These are phyloP conservation scores for Papilio protenor DNA, from an alignment of 2,888 invertebrate genomes.

Conservation along the genomic window DNA sequence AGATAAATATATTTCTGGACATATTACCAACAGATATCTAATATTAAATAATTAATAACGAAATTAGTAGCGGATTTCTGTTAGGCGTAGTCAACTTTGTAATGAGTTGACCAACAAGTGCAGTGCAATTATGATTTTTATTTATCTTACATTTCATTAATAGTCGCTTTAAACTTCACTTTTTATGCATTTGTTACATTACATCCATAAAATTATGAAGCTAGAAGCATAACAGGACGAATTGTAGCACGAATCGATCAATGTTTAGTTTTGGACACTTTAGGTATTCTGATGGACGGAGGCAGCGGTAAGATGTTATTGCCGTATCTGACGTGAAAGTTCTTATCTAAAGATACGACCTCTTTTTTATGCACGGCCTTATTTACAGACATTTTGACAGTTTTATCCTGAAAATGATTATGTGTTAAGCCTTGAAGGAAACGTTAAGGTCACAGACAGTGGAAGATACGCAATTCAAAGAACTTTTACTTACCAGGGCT, in stretches of 20 bases:
- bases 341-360: conserved; percentile 71
- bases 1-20: background rate
- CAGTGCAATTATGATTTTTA: conserved; percentile 27
- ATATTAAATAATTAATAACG: background rate
- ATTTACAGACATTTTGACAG: conserved; percentile 51
- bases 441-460: background rate
- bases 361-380: conserved; percentile 56
- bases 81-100: conserved; percentile 4
- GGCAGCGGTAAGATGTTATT: conserved; percentile 79
- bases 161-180: conserved; percentile 27
- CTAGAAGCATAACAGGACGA: conserved; percentile 31
- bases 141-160: conserved; percentile 35
- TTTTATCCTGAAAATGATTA: conserved; percentile 70
- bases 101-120: conserved; percentile 11
- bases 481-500: conserved; percentile 79
- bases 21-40: conserved; percentile 9
- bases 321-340: conserved; percentile 80
- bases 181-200: conserved; percentile 31
- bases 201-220: conserved; percentile 14
- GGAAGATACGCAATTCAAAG: background rate
- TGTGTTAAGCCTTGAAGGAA: conserved; percentile 37
- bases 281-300: conserved; percentile 78
- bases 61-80: conserved; percentile 4
- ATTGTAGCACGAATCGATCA: conserved; percentile 45
- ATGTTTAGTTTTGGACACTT: conserved; percentile 71